These are phyloP conservation scores for Zaprionus tsacasi DNA, from an alignment of 1,140 invertebrate species.

Conservation along the genomic window DNA sequence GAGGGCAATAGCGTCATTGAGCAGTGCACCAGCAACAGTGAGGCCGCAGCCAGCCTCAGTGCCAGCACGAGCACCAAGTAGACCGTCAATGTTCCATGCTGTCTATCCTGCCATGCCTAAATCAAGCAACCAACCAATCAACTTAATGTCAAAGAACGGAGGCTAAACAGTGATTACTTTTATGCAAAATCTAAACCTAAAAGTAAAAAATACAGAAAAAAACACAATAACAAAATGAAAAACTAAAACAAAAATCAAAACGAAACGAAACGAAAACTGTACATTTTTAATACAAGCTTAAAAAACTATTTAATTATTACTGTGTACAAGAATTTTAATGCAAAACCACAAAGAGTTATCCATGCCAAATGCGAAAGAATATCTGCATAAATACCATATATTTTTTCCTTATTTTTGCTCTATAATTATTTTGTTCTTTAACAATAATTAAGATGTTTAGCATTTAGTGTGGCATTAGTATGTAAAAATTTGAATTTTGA, in stretches of 20 bases:
- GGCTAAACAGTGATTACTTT: slow-evolving; percentile 81
- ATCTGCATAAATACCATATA: slow-evolving; percentile 50
- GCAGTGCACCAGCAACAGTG: slow-evolving; percentile 73
- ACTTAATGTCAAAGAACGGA: slow-evolving; percentile 82
- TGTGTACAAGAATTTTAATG: slow-evolving; percentile 70
- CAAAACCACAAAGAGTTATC: slow-evolving; percentile 66
- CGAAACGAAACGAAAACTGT: slow-evolving; percentile 45
- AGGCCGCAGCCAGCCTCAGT: slow-evolving; percentile 51
- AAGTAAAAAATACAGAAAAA: slow-evolving; percentile 50
- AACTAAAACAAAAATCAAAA: slow-evolving; percentile 17
- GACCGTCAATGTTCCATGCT: slow-evolving; percentile 34
- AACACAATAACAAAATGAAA: slow-evolving; percentile 16
- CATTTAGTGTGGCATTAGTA: slow-evolving; percentile 65
- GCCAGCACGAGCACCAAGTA: slow-evolving; percentile 62
- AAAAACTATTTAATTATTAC: slow-evolving; percentile 57
- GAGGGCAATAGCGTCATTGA: slow-evolving; percentile 81
- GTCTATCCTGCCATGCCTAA: slow-evolving; percentile 55
- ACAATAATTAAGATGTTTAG: slow-evolving; percentile 58
- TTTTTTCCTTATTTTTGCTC: slow-evolving; percentile 58
- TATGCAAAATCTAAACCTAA: slow-evolving; percentile 40
- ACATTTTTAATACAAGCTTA: slow-evolving; percentile 47
- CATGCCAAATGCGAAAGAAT: slow-evolving; percentile 68
- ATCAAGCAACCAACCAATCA: slow-evolving; percentile 56
- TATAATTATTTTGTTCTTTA: slow-evolving; percentile 55
- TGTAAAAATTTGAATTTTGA: slow-evolving; percentile 74